These are phyloP conservation scores for Alfaro cultratus DNA, from an alignment of 2,797 vertebrate genomes.

Conservation along the genomic window DNA sequence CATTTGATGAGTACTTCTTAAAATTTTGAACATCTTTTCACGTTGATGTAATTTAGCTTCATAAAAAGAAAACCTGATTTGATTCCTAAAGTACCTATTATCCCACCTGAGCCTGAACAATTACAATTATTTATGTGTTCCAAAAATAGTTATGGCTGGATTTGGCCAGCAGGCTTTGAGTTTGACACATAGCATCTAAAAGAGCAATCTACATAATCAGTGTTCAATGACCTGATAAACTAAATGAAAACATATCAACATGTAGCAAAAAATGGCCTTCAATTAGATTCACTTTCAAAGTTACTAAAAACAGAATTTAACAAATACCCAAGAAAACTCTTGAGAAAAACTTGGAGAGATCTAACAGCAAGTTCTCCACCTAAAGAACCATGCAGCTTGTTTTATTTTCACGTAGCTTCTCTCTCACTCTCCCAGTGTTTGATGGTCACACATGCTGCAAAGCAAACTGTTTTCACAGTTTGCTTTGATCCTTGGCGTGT, in stretches of 20 bases:
- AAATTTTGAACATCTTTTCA: not conserved
- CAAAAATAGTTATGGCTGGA: not conserved
- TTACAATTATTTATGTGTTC: not conserved
- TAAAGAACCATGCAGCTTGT: conserved; percentile 26
- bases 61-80: not conserved
- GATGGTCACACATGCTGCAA: conserved; percentile 72
- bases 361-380: conserved; percentile 20
- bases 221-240: not conserved
- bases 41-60: not conserved
- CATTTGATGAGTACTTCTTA: not conserved
- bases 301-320: not conserved
- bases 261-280: too few species aligned
- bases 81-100: not conserved
- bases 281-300: not conserved
- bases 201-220: not conserved
- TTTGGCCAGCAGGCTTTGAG: not conserved
- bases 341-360: not conserved
- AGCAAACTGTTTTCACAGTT: conserved; percentile 72
- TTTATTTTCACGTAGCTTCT: conserved; percentile 58
- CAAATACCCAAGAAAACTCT: conserved; percentile 8
- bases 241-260: not conserved
- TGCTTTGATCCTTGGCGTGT: conserved; percentile 74
- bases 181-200: not conserved
- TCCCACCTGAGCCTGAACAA: too few species aligned
- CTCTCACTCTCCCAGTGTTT: conserved; percentile 44